Evolutionary conservation across 2,113 vertebrate genomes (phyloP).

Genomic region (Protobothrops mucrosquamatus): DNA sequence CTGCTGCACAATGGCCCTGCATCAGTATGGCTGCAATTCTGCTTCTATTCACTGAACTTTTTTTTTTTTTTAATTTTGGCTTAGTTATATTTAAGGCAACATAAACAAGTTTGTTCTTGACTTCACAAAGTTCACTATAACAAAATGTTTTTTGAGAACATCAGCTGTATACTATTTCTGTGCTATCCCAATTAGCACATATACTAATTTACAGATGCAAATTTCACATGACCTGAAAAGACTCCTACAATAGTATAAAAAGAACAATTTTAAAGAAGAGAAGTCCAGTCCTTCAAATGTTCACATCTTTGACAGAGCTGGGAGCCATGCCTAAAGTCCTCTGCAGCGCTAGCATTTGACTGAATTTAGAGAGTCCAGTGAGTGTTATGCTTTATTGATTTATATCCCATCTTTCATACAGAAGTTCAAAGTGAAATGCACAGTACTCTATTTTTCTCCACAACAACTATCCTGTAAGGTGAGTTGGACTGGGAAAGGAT

Average conservation of each 20-base stretch:
- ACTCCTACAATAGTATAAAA: background rate
- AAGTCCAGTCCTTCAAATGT: background rate
- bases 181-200: conserved; percentile 4
- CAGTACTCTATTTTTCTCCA: background rate
- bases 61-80: background rate
- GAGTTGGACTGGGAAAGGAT: background rate
- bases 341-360: background rate
- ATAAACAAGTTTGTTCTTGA: background rate
- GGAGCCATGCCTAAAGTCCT: background rate
- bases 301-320: background rate
- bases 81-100: background rate
- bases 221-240: conserved; percentile 2
- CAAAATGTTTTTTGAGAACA: conserved; percentile 13
- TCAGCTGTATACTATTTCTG: background rate
- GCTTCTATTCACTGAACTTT: background rate
- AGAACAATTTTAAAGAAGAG: background rate
- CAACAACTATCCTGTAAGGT: background rate
- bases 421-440: background rate
- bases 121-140: background rate
- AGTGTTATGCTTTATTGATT: background rate
- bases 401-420: background rate
- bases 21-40: background rate
- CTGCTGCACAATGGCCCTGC: background rate
- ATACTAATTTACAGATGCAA: conserved; percentile 8
- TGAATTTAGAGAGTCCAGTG: background rate